Base-by-base conservation (phyloP, 2,797 vertebrate genomes). In the Pterois miles region DNA sequence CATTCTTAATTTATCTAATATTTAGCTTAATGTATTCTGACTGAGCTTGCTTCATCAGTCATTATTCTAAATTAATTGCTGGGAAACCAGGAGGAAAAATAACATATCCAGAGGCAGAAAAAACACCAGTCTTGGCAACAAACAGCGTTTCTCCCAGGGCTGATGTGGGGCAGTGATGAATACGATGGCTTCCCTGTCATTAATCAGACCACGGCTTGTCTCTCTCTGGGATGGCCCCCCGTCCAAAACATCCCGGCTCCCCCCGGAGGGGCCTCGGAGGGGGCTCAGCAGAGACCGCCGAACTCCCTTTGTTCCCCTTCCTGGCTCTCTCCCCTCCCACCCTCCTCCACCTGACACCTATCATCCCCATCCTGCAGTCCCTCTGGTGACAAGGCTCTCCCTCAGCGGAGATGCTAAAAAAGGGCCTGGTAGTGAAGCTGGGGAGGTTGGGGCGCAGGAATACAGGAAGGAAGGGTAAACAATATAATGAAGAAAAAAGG, bases 131-230 rank as follows among this genome's bases (percentile, higher is more conserved):
- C 68, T 80, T 81, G 71, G 78, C 83, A 82, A 66, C 69, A 83
- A 72, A 77, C 79, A 57, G 53, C 2, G 40, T 73, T 81, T 79
- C 81, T 89, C 85, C 68, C 64, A 46, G 53, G 84, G 83, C 76
- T 71, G 77, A 81, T 81, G 85, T 74, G 82, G 78, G 83, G 83
- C 84, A 86, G 85, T 93, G 93, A 94, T 94, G 83, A 90, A 95
- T 94, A 73, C 78, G 18, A 72, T 14, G 56, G 81, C 78, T 67
- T 83, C 81, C n/a, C 48, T 74, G 78, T 91, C 93, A 94, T 95
- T 93, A 91, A 93, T 94, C 92, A 94, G 91, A 69, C 69, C 9
- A 6, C 58, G 2, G 82, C 75, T 67, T 85, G 84, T 86, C 90
- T 80, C 83, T 87, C 80, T 40, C 62, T 40, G 73, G 79, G 72